A percentile compares a stretch with the other conserved stretches of the same genome.
Evolutionary conservation across 1,140 invertebrate species (phyloP).

Genomic region (Micrasema longulum): DNA sequence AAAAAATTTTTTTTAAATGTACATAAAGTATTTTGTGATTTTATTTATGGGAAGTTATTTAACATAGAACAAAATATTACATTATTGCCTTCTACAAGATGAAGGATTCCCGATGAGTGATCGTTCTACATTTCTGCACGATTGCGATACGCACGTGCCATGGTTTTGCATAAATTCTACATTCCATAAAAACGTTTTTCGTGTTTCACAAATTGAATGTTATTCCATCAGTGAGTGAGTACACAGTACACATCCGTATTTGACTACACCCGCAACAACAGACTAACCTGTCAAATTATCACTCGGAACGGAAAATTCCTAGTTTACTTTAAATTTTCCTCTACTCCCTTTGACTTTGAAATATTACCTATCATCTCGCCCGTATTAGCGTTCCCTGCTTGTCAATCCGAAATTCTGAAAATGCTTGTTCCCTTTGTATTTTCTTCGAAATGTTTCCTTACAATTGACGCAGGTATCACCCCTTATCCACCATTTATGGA

Average conservation of each 20-base stretch:
- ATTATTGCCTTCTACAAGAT: too few species aligned
- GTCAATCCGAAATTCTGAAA: constrained; percentile 35
- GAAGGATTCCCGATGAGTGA: background rate
- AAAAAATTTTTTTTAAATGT: too few species aligned
- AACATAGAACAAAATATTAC: too few species aligned
- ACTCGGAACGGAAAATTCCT: background rate
- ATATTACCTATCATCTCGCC: constrained; percentile 33
- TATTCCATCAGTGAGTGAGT: background rate
- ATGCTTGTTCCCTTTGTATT: constrained; percentile 48
- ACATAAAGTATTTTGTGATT: too few species aligned
- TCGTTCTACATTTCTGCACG: background rate
- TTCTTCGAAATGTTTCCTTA: constrained; percentile 52
- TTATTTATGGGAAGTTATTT: too few species aligned
- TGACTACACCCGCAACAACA: too few species aligned
- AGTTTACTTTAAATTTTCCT: constrained; percentile 23
- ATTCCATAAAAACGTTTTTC: constrained; percentile 21
- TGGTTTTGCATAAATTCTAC: constrained; percentile 7
- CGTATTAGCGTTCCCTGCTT: constrained; percentile 15
- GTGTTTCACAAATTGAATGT: constrained; percentile 17
- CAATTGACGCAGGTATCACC: constrained; percentile 50
- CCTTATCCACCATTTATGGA: constrained; percentile 52
- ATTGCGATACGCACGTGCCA: background rate
- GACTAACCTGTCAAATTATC: constrained; percentile 28
- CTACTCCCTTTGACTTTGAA: constrained; percentile 35
- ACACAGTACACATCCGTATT: too few species aligned